phyloP scores from a whole-genome alignment of 2,113 vertebrate genomes.

The Orthonyx spaldingii region DNA sequence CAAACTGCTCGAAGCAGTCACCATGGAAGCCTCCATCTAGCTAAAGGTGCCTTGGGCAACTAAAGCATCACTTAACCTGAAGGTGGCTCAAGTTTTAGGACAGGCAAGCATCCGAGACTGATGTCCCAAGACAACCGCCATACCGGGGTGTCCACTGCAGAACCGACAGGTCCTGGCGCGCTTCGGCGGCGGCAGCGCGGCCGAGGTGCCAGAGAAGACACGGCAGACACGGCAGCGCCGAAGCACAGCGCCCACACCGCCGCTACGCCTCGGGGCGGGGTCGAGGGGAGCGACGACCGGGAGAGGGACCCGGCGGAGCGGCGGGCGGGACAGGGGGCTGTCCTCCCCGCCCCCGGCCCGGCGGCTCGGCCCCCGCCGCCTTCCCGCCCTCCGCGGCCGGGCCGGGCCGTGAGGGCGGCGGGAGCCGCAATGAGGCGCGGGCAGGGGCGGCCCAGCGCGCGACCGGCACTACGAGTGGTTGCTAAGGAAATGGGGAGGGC shows the following conservation, averaged over 20 bases:
- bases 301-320: too few species aligned
- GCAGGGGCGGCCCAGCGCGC: not conserved
- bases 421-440: not conserved
- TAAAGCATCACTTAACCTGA: not conserved
- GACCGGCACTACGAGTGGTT: slow-evolving; percentile 18
- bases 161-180: too few species aligned
- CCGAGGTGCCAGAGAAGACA: not conserved
- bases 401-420: not conserved
- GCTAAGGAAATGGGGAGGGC: slow-evolving; percentile 59
- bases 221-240: not conserved
- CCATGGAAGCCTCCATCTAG: not conserved
- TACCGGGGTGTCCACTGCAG: not conserved
- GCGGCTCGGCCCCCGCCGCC: not conserved
- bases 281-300: too few species aligned
- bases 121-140: not conserved
- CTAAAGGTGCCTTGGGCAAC: not conserved
- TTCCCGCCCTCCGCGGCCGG: not conserved
- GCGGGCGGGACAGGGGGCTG: not conserved
- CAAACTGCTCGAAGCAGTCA: not conserved
- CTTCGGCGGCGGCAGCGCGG: not conserved
- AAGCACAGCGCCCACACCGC: not conserved
- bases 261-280: not conserved
- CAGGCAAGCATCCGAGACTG: not conserved
- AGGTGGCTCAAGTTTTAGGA: not conserved
- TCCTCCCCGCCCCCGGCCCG: not conserved